A percentile compares a stretch with the other conserved stretches of the same genome.
These are phyloP conservation scores for Peucedramus taeniatus DNA, from an alignment of 2,113 vertebrate species.

Conservation along the genomic window DNA sequence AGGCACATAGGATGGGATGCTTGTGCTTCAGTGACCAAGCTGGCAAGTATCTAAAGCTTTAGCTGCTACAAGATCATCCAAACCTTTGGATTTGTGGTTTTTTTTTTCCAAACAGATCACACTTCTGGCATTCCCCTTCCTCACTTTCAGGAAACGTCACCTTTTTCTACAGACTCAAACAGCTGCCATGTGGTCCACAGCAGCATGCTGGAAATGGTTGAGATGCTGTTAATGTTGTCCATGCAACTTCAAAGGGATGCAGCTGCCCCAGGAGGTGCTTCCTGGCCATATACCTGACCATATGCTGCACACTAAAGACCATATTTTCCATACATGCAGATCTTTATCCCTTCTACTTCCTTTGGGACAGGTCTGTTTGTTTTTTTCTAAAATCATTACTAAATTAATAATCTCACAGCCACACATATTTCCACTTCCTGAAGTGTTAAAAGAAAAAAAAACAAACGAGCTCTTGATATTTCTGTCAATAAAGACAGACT, in stretches of 20 bases:
- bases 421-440: constrained; percentile 2
- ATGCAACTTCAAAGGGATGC: background rate
- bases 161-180: background rate
- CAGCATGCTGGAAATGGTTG: background rate
- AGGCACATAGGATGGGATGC: background rate
- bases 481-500: constrained; percentile 52
- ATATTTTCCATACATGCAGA: background rate
- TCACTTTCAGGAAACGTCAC: background rate
- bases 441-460: constrained; percentile 49
- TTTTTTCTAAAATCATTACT: background rate
- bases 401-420: background rate
- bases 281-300: background rate
- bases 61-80: background rate
- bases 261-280: background rate
- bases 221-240: background rate
- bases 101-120: background rate
- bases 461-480: constrained; percentile 32
- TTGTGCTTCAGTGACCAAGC: background rate
- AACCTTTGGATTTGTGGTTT: background rate
- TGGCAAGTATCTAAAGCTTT: background rate
- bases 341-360: background rate
- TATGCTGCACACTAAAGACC: background rate
- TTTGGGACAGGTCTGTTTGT: background rate
- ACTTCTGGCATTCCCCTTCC: background rate
- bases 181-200: background rate